A percentile compares a stretch with the other conserved stretches of the same genome.
These are phyloP conservation scores for Monoplex corrugatus DNA, from an alignment of 2,888 invertebrate species.

Conservation along the genomic window DNA sequence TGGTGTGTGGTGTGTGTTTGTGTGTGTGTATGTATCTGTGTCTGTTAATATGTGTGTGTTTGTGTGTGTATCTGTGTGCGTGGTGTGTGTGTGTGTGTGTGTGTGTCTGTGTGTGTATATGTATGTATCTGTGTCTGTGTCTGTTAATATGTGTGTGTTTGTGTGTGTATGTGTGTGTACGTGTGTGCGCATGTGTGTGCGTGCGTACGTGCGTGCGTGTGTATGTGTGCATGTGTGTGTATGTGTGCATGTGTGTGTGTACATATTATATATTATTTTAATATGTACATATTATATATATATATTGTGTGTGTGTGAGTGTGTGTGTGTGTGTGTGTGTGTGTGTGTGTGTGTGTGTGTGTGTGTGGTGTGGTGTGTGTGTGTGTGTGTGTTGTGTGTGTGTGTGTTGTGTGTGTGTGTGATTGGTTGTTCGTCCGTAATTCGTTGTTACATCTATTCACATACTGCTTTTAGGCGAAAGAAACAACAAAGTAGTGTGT, in stretches of 20 bases:
- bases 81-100: not conserved
- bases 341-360: not conserved
- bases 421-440: no score
- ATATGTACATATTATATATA: no score
- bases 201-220: not conserved
- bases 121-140: not conserved
- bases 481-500: no score
- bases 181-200: not conserved
- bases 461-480: no score
- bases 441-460: no score
- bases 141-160: not conserved
- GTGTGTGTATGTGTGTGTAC: not conserved
- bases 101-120: slow-evolving; percentile 9
- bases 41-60: no score
- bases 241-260: not conserved
- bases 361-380: no score
- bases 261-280: no score
- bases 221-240: not conserved
- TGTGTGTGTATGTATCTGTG: no score
- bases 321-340: not conserved
- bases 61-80: not conserved
- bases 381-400: no score
- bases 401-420: no score
- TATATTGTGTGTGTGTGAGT: not conserved
- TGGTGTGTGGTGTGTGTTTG: no score